These are phyloP conservation scores for Pseudolaguvia tuberculata DNA, from an alignment of 2,113 vertebrate genomes.

Conservation along the genomic window DNA sequence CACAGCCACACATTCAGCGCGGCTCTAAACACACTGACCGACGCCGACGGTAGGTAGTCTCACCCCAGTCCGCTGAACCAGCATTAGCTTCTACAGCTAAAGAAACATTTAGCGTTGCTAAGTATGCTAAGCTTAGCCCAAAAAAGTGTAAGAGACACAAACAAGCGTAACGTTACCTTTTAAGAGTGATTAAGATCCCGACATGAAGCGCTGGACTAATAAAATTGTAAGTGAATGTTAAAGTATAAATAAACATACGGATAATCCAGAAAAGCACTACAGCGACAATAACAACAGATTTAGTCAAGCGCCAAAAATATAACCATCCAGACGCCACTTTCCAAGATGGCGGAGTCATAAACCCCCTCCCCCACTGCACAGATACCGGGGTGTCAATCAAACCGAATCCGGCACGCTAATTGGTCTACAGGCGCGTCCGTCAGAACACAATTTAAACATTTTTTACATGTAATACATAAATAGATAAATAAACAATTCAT, in stretches of 20 bases:
- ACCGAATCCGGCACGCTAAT: constrained; percentile 38
- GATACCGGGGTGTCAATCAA: constrained; percentile 59
- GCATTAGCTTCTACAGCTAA: neutral
- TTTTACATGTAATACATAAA: neutral
- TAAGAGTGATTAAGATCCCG: constrained; percentile 58
- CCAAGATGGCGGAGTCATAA: constrained; percentile 76
- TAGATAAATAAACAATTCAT: neutral
- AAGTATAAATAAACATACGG: constrained; percentile 16
- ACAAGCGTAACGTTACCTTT: constrained; percentile 65
- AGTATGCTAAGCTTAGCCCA: constrained; percentile 40
- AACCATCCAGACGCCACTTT: constrained; percentile 64
- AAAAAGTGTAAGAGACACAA: constrained; percentile 48
- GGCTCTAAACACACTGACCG: neutral
- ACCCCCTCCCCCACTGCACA: constrained; percentile 69
- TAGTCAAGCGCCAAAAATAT: constrained; percentile 68
- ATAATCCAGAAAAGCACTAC: constrained; percentile 39
- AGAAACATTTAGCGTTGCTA: neutral
- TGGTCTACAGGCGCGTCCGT: constrained; percentile 53
- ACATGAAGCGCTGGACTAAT: constrained; percentile 60
- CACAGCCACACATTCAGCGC: neutral
- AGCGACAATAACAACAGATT: constrained; percentile 55
- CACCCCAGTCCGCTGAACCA: neutral
- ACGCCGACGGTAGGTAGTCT: neutral
- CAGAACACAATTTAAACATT: constrained; percentile 9
- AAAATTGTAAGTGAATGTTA: constrained; percentile 31